A percentile compares a stretch with the other conserved stretches of the same genome.
Evolutionary conservation across 2,888 invertebrate species (phyloP).

Genomic region (Drosophila atripex): DNA sequence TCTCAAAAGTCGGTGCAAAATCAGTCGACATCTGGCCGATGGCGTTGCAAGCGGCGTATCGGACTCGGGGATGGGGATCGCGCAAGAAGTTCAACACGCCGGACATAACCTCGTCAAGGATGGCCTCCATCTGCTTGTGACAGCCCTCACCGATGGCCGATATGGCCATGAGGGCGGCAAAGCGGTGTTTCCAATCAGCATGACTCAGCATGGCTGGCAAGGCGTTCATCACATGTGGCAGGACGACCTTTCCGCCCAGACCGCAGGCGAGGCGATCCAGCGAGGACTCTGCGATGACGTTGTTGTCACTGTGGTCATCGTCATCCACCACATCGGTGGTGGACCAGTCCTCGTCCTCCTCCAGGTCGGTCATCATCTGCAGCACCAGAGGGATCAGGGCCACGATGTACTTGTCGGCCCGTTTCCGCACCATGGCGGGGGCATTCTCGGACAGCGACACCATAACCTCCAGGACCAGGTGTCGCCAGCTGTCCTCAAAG

Average conservation of each 20-base stretch:
- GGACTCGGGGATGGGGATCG: conserved; percentile 87
- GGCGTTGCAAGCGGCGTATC: conserved; percentile 99
- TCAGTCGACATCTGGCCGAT: conserved; percentile 99
- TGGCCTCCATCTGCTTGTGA: conserved; percentile 98
- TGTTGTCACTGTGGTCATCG: conserved; percentile 97
- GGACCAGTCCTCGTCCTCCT: conserved; percentile 96
- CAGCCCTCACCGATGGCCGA: conserved; percentile 99
- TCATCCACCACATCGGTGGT: conserved; percentile 93
- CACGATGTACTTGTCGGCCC: conserved; percentile 92
- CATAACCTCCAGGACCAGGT: conserved; percentile 94
- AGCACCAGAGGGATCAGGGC: conserved; percentile 93
- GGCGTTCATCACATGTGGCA: conserved; percentile 93
- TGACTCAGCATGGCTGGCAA: conserved; percentile 94
- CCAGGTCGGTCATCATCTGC: conserved; percentile 97
- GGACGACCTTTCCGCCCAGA: conserved; percentile 94
- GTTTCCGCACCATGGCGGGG: conserved; percentile 97
- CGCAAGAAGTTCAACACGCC: conserved; percentile 93
- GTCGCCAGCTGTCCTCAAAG: conserved; percentile 92
- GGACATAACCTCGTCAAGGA: conserved; percentile 96
- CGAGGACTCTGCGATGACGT: conserved; percentile 97
- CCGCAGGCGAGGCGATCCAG: conserved; percentile 99
- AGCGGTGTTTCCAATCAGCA: conserved; percentile 93
- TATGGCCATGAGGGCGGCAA: conserved; percentile 99
- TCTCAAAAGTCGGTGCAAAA: conserved; percentile 98
- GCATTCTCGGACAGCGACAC: conserved; percentile 94